phyloP scores from a whole-genome alignment of 2,113 vertebrate genomes.

The Cheirogaleus medius region DNA sequence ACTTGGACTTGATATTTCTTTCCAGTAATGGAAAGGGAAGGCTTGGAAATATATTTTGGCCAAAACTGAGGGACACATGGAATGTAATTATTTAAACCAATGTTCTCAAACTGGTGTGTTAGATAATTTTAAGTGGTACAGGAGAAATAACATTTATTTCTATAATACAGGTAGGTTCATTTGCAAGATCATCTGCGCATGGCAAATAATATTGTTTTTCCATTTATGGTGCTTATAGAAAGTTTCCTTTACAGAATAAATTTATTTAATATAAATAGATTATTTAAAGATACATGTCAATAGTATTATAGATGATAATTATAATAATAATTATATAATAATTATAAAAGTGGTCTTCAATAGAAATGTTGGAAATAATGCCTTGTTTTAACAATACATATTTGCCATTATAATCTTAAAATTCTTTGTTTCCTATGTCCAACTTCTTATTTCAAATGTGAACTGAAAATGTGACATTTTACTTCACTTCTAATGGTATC shows the following conservation, averaged over 20 bases:
- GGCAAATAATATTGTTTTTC: neutral
- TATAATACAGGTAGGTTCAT: neutral
- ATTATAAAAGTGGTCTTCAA: neutral
- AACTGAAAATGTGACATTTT: neutral
- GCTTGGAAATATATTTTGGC: neutral
- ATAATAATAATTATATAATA: too few species aligned
- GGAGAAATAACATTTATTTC: neutral
- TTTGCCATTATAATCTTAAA: neutral
- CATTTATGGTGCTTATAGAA: neutral
- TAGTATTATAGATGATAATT: neutral
- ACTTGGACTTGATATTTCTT: neutral
- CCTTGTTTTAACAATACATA: neutral
- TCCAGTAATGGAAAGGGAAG: neutral
- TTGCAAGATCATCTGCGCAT: neutral
- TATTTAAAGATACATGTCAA: slow-evolving; percentile 18
- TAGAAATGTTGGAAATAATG: slow-evolving; percentile 15
- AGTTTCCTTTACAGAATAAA: slow-evolving; percentile 18
- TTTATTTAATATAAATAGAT: neutral
- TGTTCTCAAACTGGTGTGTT: neutral
- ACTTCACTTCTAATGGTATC: neutral
- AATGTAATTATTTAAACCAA: neutral
- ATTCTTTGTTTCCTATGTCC: neutral
- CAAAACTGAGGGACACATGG: neutral
- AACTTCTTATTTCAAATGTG: neutral
- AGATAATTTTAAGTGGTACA: neutral